Evolutionary conservation across 2,797 vertebrate genomes (phyloP).

Genomic region (Pyrocephalus nanus): DNA sequence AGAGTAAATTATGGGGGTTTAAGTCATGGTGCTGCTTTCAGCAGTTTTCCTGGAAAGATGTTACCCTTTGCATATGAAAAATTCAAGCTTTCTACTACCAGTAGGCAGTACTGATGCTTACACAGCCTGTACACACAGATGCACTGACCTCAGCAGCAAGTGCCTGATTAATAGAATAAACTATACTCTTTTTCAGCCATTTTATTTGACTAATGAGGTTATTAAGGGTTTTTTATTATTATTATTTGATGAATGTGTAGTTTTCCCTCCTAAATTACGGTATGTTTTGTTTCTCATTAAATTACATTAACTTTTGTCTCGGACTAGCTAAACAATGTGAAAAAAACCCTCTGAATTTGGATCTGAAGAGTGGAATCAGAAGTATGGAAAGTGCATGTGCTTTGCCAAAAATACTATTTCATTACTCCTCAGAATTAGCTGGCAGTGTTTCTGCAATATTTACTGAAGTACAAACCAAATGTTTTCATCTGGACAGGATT

Average conservation of each 20-base stretch:
- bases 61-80: background rate
- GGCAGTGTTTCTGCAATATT: constrained; percentile 76
- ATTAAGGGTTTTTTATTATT: background rate
- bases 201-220: constrained; percentile 47
- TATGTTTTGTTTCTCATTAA: constrained; percentile 54
- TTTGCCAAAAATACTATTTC: constrained; percentile 78
- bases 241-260: background rate
- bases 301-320: constrained; percentile 64
- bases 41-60: background rate
- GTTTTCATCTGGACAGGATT: constrained; percentile 80
- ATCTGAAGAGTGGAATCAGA: constrained; percentile 65
- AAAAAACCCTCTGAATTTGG: constrained; percentile 55
- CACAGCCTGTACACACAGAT: background rate
- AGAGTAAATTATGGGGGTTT: background rate
- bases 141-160: background rate
- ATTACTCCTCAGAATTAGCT: constrained; percentile 79
- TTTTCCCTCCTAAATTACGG: background rate
- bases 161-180: constrained; percentile 26
- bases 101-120: background rate
- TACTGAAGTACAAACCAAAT: constrained; percentile 80
- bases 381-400: constrained; percentile 57
- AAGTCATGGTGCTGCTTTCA: background rate
- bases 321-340: constrained; percentile 58
- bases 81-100: background rate
- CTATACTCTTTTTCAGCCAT: background rate